Conservation (phyloP, 53 echinoderm and acorn worm genomes). For the Echinometra lucunter region DNA sequence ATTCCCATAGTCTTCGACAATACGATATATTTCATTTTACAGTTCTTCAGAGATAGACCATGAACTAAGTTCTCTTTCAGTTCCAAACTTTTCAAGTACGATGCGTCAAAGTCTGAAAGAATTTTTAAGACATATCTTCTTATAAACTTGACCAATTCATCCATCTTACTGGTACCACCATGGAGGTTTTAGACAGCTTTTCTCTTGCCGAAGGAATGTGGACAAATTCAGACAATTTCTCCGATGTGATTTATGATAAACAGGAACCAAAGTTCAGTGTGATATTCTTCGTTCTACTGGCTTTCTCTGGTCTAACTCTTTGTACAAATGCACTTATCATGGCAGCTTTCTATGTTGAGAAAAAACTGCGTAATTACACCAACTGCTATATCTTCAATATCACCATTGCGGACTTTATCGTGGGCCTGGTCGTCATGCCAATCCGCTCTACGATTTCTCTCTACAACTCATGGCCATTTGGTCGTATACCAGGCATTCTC, state of each 20-base stretch:
- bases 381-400: conserved; percentile 25
- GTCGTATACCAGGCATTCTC: background rate
- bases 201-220: background rate
- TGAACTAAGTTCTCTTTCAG: too few species aligned
- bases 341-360: background rate
- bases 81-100: background rate
- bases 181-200: background rate
- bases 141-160: background rate
- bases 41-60: background rate
- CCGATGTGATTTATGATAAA: background rate
- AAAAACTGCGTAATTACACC: background rate
- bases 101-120: background rate
- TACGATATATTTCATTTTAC: background rate
- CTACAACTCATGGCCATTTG: background rate
- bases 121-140: background rate
- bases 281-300: background rate
- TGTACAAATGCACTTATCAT: background rate
- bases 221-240: background rate
- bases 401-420: background rate
- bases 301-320: background rate
- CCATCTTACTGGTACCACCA: background rate
- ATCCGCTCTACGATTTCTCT: background rate
- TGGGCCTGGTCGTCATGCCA: conserved; percentile 1
- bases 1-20: background rate
- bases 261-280: background rate